Base-by-base conservation (phyloP, 2,797 vertebrate species). In the Pygocentrus nattereri region DNA sequence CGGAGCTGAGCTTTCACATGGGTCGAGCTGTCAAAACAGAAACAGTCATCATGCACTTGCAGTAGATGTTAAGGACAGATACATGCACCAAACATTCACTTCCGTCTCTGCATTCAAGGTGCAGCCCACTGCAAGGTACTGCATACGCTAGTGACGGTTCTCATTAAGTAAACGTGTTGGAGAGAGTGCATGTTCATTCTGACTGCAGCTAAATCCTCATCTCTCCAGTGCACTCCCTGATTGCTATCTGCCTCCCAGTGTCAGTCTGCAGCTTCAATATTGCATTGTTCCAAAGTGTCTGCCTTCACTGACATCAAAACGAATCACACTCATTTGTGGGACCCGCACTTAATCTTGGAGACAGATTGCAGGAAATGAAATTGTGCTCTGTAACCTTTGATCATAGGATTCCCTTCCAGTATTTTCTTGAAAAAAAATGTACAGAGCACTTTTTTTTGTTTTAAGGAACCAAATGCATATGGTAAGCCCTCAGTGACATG, bases 291-390 rank as follows among this genome's bases (percentile, higher is more conserved):
- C 75, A 80, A 82, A 76, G 68, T 74, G 56, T 76, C 64, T 69
- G 23, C 58, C 31, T 86, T 88, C 82, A 86, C 76, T 87, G 84
- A 87, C 81, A 85, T 88, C 75, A 85, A 84, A 88, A 87, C 86
- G 71, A 88, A 87, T 41, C 61, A 79, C 64, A 78, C 82, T 87
- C 84, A 88, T 88, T 88, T 87, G 79, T 82, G 79, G 64, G 77
- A 79, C 80, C 82, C 77, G 61, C 86, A 87, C 84, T 89, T 87
- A 82, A 87, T 88, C 86, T 87, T 67, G 67, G 25, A 85, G 87
- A 87, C 83, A 87, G 78, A 86, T 87, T 88, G 84, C 74, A 88
- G 88, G 83, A 89, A 88, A 89, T 88, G 77, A 81, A 89, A 86
- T 87, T 88, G 79, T 87, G 81, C 82, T 89, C 78, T 56, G 71